These are phyloP conservation scores for Xiphorhynchus elegans DNA, from an alignment of 2,113 vertebrate genomes.

Conservation along the genomic window DNA sequence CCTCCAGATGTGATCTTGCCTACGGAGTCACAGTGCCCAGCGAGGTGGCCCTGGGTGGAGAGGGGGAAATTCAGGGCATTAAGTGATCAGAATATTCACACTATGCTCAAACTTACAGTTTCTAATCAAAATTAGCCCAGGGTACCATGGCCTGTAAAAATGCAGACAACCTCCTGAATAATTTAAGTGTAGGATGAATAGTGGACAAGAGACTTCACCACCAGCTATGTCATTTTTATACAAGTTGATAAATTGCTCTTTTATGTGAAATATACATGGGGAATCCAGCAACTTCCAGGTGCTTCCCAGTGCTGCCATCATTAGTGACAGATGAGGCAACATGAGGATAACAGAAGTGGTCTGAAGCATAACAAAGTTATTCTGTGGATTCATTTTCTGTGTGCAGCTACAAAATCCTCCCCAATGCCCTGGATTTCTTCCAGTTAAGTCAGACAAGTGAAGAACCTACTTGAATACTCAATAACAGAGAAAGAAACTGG, in stretches of 20 bases:
- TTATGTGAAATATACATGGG: neutral
- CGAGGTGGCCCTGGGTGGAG: accelerated
- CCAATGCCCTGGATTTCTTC: neutral
- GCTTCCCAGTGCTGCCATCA: neutral
- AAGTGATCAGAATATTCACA: neutral
- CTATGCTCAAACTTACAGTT: neutral
- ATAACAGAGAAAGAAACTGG: neutral
- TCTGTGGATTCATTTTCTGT: neutral
- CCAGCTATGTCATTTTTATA: neutral
- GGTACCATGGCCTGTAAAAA: neutral
- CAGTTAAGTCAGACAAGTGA: neutral
- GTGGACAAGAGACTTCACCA: neutral
- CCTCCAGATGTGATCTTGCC: neutral
- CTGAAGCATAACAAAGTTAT: neutral
- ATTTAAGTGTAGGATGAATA: neutral
- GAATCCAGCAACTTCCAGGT: neutral
- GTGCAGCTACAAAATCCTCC: neutral
- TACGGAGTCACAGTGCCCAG: accelerated
- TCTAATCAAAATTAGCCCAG: neutral
- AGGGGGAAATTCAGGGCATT: neutral
- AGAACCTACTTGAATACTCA: neutral
- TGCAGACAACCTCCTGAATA: neutral
- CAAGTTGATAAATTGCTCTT: neutral
- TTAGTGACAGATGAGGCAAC: neutral
- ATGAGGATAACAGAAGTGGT: neutral